These are phyloP conservation scores for Tuberolachnus salignus DNA, from an alignment of 2,888 invertebrate species.

Conservation along the genomic window DNA sequence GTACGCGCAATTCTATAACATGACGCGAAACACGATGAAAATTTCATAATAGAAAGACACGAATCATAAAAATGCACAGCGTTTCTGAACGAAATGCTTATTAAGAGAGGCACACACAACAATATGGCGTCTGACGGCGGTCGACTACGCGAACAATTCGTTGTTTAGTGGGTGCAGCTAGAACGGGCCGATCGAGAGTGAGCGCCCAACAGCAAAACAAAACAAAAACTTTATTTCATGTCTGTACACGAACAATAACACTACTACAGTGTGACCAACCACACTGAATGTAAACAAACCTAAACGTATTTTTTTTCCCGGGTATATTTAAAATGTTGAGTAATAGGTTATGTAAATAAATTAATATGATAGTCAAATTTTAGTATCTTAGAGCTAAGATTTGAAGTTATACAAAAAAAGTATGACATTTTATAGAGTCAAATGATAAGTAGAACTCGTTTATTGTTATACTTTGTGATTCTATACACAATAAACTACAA, in stretches of 20 bases:
- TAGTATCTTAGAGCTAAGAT: too few species aligned
- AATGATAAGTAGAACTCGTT: too few species aligned
- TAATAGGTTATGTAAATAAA: conserved; percentile 33
- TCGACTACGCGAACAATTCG: conserved; percentile 29
- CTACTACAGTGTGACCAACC: conserved; percentile 24
- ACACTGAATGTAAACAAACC: neutral
- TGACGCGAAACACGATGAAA: conserved; percentile 20
- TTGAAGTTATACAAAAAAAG: too few species aligned
- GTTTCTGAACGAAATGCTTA: conserved; percentile 19
- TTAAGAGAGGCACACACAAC: conserved; percentile 27
- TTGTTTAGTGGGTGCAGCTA: conserved; percentile 44
- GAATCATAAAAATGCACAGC: conserved; percentile 4
- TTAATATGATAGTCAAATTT: too few species aligned
- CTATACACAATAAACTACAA: too few species aligned
- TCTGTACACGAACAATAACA: conserved; percentile 39
- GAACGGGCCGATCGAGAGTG: conserved; percentile 40
- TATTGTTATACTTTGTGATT: too few species aligned
- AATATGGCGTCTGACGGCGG: conserved; percentile 49
- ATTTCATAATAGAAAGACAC: conserved; percentile 36
- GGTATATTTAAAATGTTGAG: conserved; percentile 1
- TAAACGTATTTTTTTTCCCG: neutral
- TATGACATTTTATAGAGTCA: too few species aligned
- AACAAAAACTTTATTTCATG: conserved; percentile 34
- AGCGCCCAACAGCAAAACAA: conserved; percentile 45
- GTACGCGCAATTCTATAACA: conserved; percentile 41